Conservation (phyloP, 2,113 vertebrate genomes). For the Epinephelus cyanopodus region DNA sequence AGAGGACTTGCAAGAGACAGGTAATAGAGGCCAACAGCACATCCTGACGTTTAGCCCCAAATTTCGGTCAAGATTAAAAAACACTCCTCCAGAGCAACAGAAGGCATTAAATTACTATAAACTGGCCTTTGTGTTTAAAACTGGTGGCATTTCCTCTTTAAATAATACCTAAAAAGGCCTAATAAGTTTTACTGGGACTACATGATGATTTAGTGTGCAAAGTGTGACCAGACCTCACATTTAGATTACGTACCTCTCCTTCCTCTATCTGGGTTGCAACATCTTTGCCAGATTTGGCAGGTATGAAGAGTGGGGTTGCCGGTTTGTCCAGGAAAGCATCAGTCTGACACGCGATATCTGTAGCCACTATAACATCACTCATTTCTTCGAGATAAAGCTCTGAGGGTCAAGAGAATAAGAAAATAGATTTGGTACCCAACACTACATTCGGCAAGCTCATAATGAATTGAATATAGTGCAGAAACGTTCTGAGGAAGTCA, state of each 20-base stretch:
- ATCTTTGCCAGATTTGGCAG: constrained; percentile 92
- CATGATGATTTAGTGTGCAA: not conserved
- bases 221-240: not conserved
- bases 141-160: not conserved
- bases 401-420: constrained; percentile 65
- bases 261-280: constrained; percentile 91
- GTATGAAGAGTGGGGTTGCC: constrained; percentile 92
- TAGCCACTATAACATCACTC: constrained; percentile 83
- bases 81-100: not conserved
- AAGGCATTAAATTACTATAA: not conserved
- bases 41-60: not conserved
- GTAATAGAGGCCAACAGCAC: not conserved
- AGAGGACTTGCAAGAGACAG: not conserved
- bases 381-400: constrained; percentile 95
- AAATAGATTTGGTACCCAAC: not conserved
- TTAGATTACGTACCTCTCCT: constrained; percentile 88
- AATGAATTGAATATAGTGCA: not conserved
- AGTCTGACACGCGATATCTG: constrained; percentile 91
- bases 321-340: constrained; percentile 93
- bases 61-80: not conserved
- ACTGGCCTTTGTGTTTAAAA: not conserved
- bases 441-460: not conserved
- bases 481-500: not conserved
- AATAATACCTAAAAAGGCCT: not conserved
- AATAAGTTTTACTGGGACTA: not conserved